Evolutionary conservation across 2,797 vertebrate species (phyloP).

Genomic region (Pelobates cultripes): DNA sequence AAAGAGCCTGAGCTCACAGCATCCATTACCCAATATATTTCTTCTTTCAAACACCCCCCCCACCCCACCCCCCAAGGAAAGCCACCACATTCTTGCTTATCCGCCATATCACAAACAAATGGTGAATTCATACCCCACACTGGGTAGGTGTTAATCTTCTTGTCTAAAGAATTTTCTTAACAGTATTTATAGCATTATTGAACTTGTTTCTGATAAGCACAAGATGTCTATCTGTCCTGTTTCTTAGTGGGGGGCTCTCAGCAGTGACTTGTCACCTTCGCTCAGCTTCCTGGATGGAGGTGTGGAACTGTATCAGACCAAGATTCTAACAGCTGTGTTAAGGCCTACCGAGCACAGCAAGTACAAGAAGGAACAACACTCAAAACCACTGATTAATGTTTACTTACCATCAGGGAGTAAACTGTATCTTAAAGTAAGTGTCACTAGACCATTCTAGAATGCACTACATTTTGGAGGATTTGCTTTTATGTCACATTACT

Average conservation of each 20-base stretch:
- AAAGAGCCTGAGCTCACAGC: not conserved
- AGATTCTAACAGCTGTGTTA: conserved; percentile 64
- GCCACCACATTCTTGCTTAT: conserved; percentile 46
- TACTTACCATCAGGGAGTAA: conserved; percentile 38
- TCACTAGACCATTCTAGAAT: too few relatives aligned
- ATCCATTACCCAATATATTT: not conserved
- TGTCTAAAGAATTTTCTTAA: conserved; percentile 41
- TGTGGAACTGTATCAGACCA: conserved; percentile 56
- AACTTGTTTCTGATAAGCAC: conserved; percentile 63
- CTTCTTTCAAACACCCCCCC: not conserved
- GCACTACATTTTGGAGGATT: too few relatives aligned
- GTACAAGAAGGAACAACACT: conserved; percentile 67
- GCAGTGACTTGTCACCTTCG: conserved; percentile 58
- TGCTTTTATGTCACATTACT: too few relatives aligned
- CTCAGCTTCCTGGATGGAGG: conserved; percentile 54
- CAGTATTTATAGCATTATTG: conserved; percentile 66
- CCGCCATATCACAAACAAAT: conserved; percentile 59
- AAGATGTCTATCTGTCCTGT: conserved; percentile 61
- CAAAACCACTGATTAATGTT: conserved; percentile 52
- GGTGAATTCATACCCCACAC: conserved; percentile 40
- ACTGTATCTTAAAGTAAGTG: not conserved
- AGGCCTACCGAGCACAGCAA: conserved; percentile 58
- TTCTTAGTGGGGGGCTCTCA: conserved; percentile 62
- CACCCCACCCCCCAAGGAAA: conserved; percentile 17
- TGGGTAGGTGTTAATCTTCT: conserved; percentile 47